Percentiles rank a stretch among this genome's conserved stretches.
phyloP scores from a whole-genome alignment of 2,888 invertebrate genomes.

The Dexiosoma caninum region DNA sequence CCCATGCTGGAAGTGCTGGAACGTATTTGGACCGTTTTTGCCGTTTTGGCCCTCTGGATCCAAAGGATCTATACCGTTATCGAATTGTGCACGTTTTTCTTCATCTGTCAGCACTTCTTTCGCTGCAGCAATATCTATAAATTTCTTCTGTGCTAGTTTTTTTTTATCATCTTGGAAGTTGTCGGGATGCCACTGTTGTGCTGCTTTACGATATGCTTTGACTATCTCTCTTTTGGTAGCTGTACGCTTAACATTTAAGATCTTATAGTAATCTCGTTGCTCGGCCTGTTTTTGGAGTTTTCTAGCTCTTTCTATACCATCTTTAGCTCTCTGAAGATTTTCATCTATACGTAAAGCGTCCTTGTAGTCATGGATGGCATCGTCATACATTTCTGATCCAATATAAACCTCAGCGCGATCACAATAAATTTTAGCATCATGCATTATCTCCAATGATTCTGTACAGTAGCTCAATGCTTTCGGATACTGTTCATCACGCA shows the following conservation, averaged over 20 bases:
- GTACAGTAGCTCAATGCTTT: constrained; percentile 88
- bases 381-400: constrained; percentile 92
- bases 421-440: constrained; percentile 88
- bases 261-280: constrained; percentile 96
- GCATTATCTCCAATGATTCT: constrained; percentile 86
- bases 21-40: constrained; percentile 82
- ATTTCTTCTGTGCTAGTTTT: constrained; percentile 96
- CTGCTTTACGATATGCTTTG: constrained; percentile 97
- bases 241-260: constrained; percentile 87
- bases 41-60: constrained; percentile 90
- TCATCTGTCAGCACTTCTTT: constrained; percentile 94
- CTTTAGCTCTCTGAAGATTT: constrained; percentile 88
- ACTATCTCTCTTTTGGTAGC: constrained; percentile 95
- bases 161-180: constrained; percentile 93
- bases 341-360: constrained; percentile 91
- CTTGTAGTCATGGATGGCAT: constrained; percentile 92
- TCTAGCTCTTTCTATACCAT: constrained; percentile 92
- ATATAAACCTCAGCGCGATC: constrained; percentile 95
- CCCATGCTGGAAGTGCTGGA: constrained; percentile 89
- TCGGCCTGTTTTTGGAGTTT: constrained; percentile 95
- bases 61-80: constrained; percentile 96
- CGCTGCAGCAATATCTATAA: constrained; percentile 98
- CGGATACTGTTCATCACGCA: constrained; percentile 83
- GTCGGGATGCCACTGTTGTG: constrained; percentile 99
- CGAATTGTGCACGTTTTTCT: constrained; percentile 96